Evolutionary conservation across 1,140 invertebrate genomes (phyloP).

Genomic region (Penaeus japonicus): DNA sequence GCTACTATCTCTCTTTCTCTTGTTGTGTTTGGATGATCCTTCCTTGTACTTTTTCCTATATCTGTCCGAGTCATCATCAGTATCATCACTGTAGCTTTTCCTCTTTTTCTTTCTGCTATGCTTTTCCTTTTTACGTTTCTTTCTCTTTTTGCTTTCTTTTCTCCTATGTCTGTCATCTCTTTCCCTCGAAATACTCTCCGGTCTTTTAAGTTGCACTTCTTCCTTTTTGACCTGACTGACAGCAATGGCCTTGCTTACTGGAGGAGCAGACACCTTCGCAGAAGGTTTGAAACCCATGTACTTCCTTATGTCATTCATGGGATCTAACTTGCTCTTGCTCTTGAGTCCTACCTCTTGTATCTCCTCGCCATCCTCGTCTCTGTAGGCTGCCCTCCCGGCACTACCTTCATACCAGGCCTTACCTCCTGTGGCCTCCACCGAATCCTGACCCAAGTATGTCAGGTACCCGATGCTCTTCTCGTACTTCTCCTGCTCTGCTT

Average conservation of each 20-base stretch:
- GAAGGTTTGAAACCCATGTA: conserved; percentile 65
- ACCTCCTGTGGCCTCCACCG: conserved; percentile 82
- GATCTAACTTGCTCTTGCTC: conserved; percentile 71
- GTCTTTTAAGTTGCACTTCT: conserved; percentile 61
- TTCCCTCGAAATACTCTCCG: not conserved
- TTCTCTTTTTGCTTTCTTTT: conserved; percentile 62
- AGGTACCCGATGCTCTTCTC: conserved; percentile 97
- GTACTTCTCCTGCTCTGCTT: conserved; percentile 93
- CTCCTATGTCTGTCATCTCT: conserved; percentile 52
- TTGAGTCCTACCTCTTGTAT: conserved; percentile 57
- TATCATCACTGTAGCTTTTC: not conserved
- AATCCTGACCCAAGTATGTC: conserved; percentile 94
- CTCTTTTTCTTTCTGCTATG: conserved; percentile 60
- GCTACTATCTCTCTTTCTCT: not conserved
- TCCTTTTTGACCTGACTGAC: conserved; percentile 61
- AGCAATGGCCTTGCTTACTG: not conserved
- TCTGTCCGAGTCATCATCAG: conserved; percentile 18
- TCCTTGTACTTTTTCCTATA: not conserved
- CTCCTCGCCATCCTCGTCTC: conserved; percentile 38
- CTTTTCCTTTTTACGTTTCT: conserved; percentile 60
- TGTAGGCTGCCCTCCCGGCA: conserved; percentile 36
- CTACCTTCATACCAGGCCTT: conserved; percentile 77
- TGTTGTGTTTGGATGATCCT: not conserved
- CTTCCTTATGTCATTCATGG: conserved; percentile 76
- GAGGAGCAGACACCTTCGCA: conserved; percentile 60